These are phyloP conservation scores for Plebejus argus DNA, from an alignment of 2,888 invertebrate genomes.

Conservation along the genomic window DNA sequence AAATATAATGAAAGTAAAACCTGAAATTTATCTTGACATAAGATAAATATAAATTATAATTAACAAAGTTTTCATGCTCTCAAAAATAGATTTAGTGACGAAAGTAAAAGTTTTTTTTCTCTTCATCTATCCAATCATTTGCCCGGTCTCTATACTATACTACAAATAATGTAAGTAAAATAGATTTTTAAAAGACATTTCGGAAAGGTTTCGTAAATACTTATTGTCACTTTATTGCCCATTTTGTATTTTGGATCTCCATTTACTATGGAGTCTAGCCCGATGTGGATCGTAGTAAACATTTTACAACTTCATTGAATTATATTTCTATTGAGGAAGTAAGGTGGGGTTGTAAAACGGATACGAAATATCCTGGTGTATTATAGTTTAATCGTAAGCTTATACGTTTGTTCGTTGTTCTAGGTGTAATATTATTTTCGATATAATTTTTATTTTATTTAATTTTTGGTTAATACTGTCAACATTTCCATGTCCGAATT, in stretches of 20 bases:
- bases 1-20: not conserved
- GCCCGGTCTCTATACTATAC: not conserved
- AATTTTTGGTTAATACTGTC: constrained; percentile 33
- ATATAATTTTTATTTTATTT: constrained; percentile 38
- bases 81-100: not conserved
- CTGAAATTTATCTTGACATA: not conserved
- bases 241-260: constrained; percentile 6
- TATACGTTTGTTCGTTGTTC: constrained; percentile 64
- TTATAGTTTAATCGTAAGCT: constrained; percentile 64
- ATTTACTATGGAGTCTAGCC: not conserved
- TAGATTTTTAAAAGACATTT: not conserved
- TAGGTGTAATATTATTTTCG: constrained; percentile 58
- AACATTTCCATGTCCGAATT: constrained; percentile 30
- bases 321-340: constrained; percentile 13
- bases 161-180: not conserved
- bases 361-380: constrained; percentile 50
- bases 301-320: constrained; percentile 15
- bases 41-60: not conserved
- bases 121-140: not conserved
- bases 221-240: constrained; percentile 19
- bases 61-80: not conserved
- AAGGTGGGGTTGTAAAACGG: constrained; percentile 16
- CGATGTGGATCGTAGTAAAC: constrained; percentile 9
- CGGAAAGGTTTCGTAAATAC: not conserved
- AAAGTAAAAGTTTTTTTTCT: not conserved